Conservation (phyloP, 2,797 vertebrate genomes). For the Anguilla obscura region DNA sequence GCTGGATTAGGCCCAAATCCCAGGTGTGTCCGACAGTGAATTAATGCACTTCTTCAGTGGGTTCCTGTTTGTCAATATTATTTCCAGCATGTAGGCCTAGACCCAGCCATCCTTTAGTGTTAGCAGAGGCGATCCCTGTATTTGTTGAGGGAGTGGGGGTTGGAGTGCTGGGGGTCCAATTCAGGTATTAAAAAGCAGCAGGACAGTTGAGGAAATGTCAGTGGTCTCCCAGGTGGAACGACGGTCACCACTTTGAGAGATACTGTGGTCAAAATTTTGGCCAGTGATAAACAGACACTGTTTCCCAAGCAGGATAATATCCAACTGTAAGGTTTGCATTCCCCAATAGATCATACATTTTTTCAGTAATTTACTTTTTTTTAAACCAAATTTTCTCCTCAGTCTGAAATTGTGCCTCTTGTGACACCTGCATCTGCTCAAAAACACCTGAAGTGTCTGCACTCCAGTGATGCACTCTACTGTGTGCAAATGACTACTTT, state of each 20-base stretch:
- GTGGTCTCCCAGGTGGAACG: constrained; percentile 17
- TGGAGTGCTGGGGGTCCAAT: constrained; percentile 24
- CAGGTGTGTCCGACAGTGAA: constrained; percentile 37
- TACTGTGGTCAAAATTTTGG: background rate
- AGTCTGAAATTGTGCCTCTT: background rate
- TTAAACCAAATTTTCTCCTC: background rate
- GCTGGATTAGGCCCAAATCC: constrained; percentile 38
- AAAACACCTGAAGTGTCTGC: background rate
- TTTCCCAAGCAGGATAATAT: background rate
- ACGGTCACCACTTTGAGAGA: background rate
- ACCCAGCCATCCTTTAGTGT: constrained; percentile 23
- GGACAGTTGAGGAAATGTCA: constrained; percentile 27
- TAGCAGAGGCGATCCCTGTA: constrained; percentile 10
- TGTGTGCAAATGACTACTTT: background rate
- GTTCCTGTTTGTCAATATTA: constrained; percentile 29
- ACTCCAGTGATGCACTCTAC: background rate
- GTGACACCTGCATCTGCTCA: background rate
- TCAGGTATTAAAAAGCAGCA: constrained; percentile 25
- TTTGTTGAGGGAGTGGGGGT: background rate
- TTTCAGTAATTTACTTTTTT: background rate
- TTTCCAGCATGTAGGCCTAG: constrained; percentile 37
- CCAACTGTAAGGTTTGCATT: background rate
- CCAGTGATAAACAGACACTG: background rate
- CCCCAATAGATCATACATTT: background rate
- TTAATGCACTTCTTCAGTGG: constrained; percentile 34